Evolutionary conservation across 2,113 vertebrate species (phyloP).

Genomic region (Nyctereutes procyonoides): DNA sequence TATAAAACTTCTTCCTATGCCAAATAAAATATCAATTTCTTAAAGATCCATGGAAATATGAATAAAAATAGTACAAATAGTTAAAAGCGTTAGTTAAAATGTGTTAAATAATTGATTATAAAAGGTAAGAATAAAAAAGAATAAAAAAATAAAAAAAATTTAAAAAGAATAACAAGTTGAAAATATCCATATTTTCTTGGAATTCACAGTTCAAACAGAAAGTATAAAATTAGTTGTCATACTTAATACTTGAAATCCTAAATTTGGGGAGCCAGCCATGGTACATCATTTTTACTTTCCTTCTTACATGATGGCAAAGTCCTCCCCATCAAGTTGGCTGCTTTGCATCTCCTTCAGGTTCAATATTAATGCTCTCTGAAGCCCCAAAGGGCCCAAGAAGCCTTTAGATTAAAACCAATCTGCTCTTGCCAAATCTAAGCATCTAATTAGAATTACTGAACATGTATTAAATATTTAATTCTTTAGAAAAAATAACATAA

Average conservation of each 20-base stretch:
- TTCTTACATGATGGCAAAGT: constrained; percentile 72
- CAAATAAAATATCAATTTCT: constrained; percentile 1
- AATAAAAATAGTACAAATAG: constrained; percentile 29
- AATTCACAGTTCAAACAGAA: constrained; percentile 34
- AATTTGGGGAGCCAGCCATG: constrained; percentile 51
- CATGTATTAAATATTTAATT: constrained; percentile 14
- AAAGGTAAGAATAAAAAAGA: background rate
- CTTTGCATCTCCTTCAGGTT: constrained; percentile 41
- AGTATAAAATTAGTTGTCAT: constrained; percentile 7
- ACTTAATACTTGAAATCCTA: constrained; percentile 66
- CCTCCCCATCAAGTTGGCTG: constrained; percentile 59
- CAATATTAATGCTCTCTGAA: constrained; percentile 55
- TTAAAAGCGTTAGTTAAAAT: constrained; percentile 52
- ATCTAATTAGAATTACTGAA: background rate
- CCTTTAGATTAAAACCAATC: constrained; percentile 8
- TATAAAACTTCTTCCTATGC: background rate
- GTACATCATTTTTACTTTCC: constrained; percentile 61
- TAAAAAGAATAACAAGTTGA: background rate
- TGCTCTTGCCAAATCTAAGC: constrained; percentile 16
- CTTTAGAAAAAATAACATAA: background rate
- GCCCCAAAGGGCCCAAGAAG: constrained; percentile 26
- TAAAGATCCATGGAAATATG: background rate
- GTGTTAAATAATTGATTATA: constrained; percentile 17
- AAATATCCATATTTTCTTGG: constrained; percentile 13
- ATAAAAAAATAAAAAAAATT: too few species aligned